phyloP scores from a whole-genome alignment of 1,140 invertebrate genomes.

The Danaus melanippus region DNA sequence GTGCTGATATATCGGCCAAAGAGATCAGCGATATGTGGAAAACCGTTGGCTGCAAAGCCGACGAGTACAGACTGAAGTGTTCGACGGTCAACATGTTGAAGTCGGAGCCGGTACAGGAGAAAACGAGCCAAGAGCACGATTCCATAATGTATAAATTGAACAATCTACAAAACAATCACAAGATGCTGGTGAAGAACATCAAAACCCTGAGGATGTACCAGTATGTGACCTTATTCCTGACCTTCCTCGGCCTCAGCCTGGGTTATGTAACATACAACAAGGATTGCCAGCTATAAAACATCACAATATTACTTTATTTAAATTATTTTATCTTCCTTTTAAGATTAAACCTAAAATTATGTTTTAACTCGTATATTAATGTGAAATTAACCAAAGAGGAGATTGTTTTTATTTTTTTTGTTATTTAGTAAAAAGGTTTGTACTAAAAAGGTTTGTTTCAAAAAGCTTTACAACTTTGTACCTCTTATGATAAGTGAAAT shows the following conservation, averaged over 20 bases:
- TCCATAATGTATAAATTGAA: conserved; percentile 14
- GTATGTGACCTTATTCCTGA: conserved; percentile 18
- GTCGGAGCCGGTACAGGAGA: background rate
- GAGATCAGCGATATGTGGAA: conserved; percentile 33
- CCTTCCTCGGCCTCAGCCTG: conserved; percentile 14
- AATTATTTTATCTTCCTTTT: too few relatives aligned
- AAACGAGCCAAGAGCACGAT: conserved; percentile 12
- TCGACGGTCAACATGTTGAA: conserved; percentile 11
- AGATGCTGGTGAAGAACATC: conserved; percentile 15
- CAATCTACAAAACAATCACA: conserved; percentile 23
- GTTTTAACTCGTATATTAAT: too few relatives aligned
- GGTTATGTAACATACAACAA: conserved; percentile 12
- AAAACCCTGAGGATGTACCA: conserved; percentile 21
- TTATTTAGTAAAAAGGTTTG: too few relatives aligned
- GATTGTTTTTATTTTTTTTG: too few relatives aligned
- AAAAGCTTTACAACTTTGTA: too few relatives aligned
- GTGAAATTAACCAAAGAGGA: too few relatives aligned
- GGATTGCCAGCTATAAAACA: background rate
- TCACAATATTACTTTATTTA: too few relatives aligned
- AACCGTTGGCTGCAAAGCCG: conserved; percentile 17
- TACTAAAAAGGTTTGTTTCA: too few relatives aligned
- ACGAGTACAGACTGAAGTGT: conserved; percentile 35
- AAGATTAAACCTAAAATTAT: too few relatives aligned
- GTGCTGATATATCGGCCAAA: conserved; percentile 21
- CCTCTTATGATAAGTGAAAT: too few relatives aligned